Evolutionary conservation across 1,140 invertebrate species (phyloP).

Genomic region (Papilio glaucus): DNA sequence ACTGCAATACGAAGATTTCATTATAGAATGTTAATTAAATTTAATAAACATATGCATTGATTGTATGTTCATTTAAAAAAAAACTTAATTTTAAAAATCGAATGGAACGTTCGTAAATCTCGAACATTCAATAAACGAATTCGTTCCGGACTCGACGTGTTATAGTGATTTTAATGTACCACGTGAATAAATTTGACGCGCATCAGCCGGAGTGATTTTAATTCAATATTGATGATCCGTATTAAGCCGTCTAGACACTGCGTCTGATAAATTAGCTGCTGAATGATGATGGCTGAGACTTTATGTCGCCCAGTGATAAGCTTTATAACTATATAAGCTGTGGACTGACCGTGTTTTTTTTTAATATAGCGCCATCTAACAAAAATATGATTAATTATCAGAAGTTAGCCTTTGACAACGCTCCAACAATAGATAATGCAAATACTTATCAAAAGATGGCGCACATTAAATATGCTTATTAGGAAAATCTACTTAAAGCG

Average conservation of each 20-base stretch:
- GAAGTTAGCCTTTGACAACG: too few relatives aligned
- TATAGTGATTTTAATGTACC: slow-evolving; percentile 25
- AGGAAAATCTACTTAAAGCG: too few relatives aligned
- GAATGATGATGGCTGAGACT: background rate
- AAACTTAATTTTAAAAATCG: background rate
- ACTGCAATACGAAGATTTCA: background rate
- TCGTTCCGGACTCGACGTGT: background rate
- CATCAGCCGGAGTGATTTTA: slow-evolving; percentile 9
- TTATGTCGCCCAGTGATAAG: background rate
- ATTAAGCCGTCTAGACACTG: slow-evolving; percentile 21
- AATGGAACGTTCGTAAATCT: slow-evolving; percentile 7
- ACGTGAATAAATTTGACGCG: slow-evolving; percentile 26
- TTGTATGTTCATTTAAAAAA: background rate
- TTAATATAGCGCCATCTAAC: too few relatives aligned
- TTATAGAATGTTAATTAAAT: background rate
- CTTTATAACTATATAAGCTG: too few relatives aligned
- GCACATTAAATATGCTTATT: too few relatives aligned
- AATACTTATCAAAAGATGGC: too few relatives aligned
- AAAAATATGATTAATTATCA: too few relatives aligned
- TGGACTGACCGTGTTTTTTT: too few relatives aligned
- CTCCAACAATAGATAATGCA: too few relatives aligned
- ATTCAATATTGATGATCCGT: slow-evolving; percentile 29
- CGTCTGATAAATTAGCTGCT: slow-evolving; percentile 20
- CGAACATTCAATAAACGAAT: slow-evolving; percentile 13
- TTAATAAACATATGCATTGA: background rate